Base-by-base conservation (phyloP, 2,888 invertebrate genomes). In the Pseudococcus longispinus region DNA sequence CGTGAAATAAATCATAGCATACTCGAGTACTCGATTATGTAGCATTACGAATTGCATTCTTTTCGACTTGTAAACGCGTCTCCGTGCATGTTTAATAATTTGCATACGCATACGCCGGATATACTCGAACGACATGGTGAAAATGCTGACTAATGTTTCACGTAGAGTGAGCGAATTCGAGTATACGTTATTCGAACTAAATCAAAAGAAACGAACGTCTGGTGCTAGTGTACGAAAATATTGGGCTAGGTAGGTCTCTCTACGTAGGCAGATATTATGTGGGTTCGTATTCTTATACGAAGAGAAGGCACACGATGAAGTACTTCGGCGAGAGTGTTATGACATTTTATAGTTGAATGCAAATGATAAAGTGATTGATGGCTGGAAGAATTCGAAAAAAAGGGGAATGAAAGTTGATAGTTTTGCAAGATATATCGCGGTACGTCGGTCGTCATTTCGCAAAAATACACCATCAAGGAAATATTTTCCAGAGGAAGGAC, bases 291-390 rank as follows among this genome's bases (percentile, higher is more conserved):
- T 37, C 8, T 9, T 37, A 37, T 37, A 37, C 37, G 37, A 9
- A 37, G 37, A 37, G 37, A 37, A 8, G 5, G 37, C 15, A 18
- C n/a, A 60, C 60, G 20, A 23, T 60, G 23, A 60, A 23, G 23
- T 60, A 20, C 60, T 60, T 60, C 60, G 23, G 13, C 23, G 23
- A 60, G 13, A 60, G 23, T 55, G 55, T 60, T 60, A 60, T 60
- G 60, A 60, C 60, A 23, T 60, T 60, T 23, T 60, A 60, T 70
- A 70, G 18, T 13, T 29, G 70, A 70, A 70, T 26, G 70, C 70
- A 70, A 70, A 70, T 70, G 70, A 70, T 70, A 29, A 70, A 70
- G 70, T 70, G 70, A 70, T 70, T 70, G 70, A 70, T 70, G 29
- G 70, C 29, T 32, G 18, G 70, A 70, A 70, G 29, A 70, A 70